These are phyloP conservation scores for Furnarius figulus DNA, from an alignment of 2,113 vertebrate species.

Conservation along the genomic window DNA sequence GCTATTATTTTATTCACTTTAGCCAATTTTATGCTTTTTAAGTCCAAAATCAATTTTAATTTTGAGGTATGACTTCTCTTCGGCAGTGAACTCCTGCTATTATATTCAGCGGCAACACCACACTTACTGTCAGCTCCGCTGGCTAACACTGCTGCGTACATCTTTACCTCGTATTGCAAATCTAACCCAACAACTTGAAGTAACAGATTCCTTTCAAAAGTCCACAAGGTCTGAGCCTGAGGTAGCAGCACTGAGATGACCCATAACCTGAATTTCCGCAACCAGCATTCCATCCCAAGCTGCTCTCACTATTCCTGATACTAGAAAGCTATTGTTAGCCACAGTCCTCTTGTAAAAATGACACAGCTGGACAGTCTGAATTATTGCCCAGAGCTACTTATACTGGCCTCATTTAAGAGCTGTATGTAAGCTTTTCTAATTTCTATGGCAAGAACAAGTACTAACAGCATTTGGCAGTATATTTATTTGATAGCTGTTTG, in stretches of 20 bases:
- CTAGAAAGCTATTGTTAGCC: neutral
- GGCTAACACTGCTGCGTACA: neutral
- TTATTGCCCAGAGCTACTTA: slow-evolving; percentile 39
- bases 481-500: slow-evolving; percentile 38
- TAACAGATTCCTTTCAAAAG: neutral
- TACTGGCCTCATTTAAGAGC: slow-evolving; percentile 7
- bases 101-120: neutral
- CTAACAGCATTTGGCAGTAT: neutral
- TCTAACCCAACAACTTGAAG: neutral
- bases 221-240: neutral
- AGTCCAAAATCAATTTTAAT: neutral
- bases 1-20: neutral
- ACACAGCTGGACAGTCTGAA: neutral
- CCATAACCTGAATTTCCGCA: neutral
- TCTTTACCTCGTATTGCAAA: neutral
- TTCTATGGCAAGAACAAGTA: slow-evolving; percentile 6
- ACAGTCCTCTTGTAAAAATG: neutral
- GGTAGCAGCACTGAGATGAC: neutral
- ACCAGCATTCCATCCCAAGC: neutral
- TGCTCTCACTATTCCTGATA: neutral
- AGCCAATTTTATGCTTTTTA: neutral
- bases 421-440: slow-evolving; percentile 35
- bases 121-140: neutral
- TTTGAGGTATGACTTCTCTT: neutral
- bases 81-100: neutral